A percentile compares a stretch with the other conserved stretches of the same genome.
Conservation (phyloP, 2,113 vertebrate species). For the Lampris incognitus region DNA sequence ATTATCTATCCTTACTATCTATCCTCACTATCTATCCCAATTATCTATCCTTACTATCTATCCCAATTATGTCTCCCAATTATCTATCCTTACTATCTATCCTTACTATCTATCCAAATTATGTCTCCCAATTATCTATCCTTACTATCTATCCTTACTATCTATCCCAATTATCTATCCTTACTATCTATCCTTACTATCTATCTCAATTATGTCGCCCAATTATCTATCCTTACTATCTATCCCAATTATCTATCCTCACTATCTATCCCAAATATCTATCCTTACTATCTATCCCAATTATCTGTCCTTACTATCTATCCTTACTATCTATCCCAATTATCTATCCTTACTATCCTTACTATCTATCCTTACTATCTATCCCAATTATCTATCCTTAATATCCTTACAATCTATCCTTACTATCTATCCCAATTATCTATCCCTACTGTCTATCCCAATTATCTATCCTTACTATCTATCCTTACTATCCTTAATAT, state of each 20-base stretch:
- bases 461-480: conserved; percentile 38
- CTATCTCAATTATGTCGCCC: no score
- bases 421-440: background rate
- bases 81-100: conserved; percentile 24
- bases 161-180: no score
- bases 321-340: no score
- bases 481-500: background rate
- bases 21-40: no score
- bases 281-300: background rate
- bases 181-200: no score
- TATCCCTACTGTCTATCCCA: no score
- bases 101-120: background rate
- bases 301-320: conserved; percentile 49
- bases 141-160: conserved; percentile 9
- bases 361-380: no score
- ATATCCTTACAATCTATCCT: background rate
- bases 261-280: background rate
- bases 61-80: conserved; percentile 7
- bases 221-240: background rate
- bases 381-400: no score
- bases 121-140: conserved; percentile 43
- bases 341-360: no score
- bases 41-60: background rate
- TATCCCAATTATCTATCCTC: background rate
- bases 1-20: no score